Percentiles rank a stretch among this genome's conserved stretches.
Evolutionary conservation across 2,113 vertebrate species (phyloP).

Genomic region (Podarcis cretensis): DNA sequence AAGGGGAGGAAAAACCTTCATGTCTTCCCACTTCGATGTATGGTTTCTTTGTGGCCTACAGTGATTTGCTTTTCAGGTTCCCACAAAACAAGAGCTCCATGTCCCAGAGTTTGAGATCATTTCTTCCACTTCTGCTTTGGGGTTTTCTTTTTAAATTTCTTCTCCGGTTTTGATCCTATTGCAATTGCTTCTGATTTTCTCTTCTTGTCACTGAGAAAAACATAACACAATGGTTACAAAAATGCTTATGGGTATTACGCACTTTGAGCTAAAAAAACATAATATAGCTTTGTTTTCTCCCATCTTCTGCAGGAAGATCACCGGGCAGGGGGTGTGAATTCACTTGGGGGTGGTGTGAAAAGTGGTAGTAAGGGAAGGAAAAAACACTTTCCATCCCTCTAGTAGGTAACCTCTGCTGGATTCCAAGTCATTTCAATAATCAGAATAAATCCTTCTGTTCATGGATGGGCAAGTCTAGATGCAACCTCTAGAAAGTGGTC

Average conservation of each 20-base stretch:
- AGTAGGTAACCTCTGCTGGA: not conserved
- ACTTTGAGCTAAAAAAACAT: not conserved
- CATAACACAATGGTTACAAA: conserved; percentile 30
- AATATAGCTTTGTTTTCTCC: not conserved
- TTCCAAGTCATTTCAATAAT: too few species aligned
- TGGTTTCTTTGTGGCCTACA: conserved; percentile 16
- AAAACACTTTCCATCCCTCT: not conserved
- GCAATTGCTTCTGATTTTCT: conserved; percentile 79
- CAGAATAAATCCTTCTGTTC: not conserved
- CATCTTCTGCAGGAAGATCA: not conserved
- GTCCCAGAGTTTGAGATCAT: conserved; percentile 52
- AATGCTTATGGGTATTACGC: too few species aligned
- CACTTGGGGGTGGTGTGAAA: not conserved
- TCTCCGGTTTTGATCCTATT: conserved; percentile 73
- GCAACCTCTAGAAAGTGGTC: not conserved
- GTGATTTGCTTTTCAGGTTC: conserved; percentile 18
- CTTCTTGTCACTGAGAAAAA: conserved; percentile 87
- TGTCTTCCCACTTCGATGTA: conserved; percentile 11
- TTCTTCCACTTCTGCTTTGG: conserved; percentile 77
- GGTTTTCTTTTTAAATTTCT: conserved; percentile 87
- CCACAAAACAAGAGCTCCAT: conserved; percentile 22
- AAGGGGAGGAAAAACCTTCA: not conserved
- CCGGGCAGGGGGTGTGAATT: not conserved
- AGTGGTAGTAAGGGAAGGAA: not conserved
- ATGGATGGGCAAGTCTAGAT: not conserved